A percentile compares a stretch with the other conserved stretches of the same genome.
Conservation (phyloP, 2,113 vertebrate genomes). For the Thymallus thymallus region DNA sequence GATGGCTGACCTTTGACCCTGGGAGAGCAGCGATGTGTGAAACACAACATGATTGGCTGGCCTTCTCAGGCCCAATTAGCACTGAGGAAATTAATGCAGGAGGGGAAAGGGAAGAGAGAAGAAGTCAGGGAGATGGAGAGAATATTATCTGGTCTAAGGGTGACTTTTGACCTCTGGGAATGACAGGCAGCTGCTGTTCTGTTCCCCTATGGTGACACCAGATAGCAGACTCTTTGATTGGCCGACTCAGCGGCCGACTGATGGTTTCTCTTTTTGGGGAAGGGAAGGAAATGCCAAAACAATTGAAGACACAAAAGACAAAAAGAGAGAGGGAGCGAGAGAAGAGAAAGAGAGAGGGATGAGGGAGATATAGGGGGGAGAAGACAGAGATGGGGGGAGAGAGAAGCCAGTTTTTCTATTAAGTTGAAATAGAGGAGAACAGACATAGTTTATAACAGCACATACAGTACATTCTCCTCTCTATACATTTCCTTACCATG, state of each 20-base stretch:
- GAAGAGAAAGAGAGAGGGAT: not conserved
- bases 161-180: too few species aligned
- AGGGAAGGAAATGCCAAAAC: constrained; percentile 49
- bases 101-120: not conserved
- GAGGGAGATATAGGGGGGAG: too few species aligned
- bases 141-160: constrained; percentile 4
- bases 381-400: too few species aligned
- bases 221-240: constrained; percentile 14
- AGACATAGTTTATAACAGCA: too few species aligned
- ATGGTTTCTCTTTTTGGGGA: constrained; percentile 31
- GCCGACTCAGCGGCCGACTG: constrained; percentile 1
- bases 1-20: constrained; percentile 16
- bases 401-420: not conserved
- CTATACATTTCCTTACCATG: too few species aligned
- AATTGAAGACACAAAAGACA: constrained; percentile 38
- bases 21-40: not conserved
- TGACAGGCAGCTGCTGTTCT: too few species aligned
- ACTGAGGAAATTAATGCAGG: not conserved
- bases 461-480: too few species aligned
- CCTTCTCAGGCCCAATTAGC: not conserved
- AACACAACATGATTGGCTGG: constrained; percentile 2
- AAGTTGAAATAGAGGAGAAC: too few species aligned
- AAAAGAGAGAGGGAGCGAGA: not conserved
- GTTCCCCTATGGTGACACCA: too few species aligned
- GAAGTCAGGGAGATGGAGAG: constrained; percentile 14